These are phyloP conservation scores for Scaptomyza hsui DNA, from an alignment of 1,140 invertebrate species.

Conservation along the genomic window DNA sequence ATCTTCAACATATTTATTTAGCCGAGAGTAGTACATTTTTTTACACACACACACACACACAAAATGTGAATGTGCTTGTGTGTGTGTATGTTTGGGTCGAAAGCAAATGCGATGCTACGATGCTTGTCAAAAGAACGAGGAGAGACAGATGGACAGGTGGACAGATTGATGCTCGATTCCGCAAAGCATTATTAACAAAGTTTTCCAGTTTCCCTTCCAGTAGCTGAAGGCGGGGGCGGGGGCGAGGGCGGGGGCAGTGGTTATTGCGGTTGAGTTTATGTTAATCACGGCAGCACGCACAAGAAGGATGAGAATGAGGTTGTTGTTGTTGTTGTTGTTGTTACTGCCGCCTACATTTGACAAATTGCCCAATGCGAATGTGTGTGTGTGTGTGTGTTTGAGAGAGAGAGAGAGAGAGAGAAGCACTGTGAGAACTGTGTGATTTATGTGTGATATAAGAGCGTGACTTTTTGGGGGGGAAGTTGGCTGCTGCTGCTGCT, in stretches of 20 bases:
- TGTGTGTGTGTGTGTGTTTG: conserved; percentile 16
- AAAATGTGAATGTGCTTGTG: too few species aligned
- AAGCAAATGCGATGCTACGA: too few species aligned
- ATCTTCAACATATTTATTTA: conserved; percentile 80
- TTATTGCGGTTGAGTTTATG: conserved; percentile 68
- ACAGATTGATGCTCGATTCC: conserved; percentile 39
- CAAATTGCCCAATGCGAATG: conserved; percentile 65
- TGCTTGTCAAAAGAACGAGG: not conserved
- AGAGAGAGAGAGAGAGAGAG: too few species aligned
- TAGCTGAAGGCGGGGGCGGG: not conserved
- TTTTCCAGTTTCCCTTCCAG: conserved; percentile 48
- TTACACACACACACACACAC: too few species aligned
- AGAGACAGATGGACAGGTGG: conserved; percentile 48
- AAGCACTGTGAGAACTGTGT: conserved; percentile 33
- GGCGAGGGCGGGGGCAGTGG: conserved; percentile 47
- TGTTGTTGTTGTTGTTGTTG: not conserved
- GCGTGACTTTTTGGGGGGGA: conserved; percentile 4
- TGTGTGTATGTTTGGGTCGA: not conserved
- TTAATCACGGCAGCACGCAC: conserved; percentile 61
- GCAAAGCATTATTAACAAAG: conserved; percentile 70
- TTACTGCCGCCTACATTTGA: conserved; percentile 55
- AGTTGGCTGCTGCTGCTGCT: conserved; percentile 7
- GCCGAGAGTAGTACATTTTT: conserved; percentile 62
- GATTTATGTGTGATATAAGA: conserved; percentile 64
- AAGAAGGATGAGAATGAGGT: not conserved